phyloP scores from a whole-genome alignment of 2,888 invertebrate genomes.

The Rhyacophila evoluta region DNA sequence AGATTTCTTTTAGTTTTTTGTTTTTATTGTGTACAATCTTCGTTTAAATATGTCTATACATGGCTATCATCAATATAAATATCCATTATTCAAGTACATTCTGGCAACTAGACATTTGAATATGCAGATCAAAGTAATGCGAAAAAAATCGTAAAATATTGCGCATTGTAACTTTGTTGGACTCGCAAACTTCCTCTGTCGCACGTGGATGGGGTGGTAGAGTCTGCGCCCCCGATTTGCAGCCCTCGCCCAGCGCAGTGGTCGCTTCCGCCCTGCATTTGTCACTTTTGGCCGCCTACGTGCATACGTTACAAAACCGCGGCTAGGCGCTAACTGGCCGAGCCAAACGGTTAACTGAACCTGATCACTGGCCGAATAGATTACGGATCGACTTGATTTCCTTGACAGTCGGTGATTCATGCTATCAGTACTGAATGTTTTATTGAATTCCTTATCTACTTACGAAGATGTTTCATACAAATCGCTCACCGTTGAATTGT shows the following conservation, averaged over 20 bases:
- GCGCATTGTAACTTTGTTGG: not conserved
- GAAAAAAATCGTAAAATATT: too few species aligned
- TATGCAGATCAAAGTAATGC: too few species aligned
- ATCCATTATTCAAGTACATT: too few species aligned
- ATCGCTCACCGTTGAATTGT: too few species aligned
- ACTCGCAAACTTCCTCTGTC: slow-evolving; percentile 8
- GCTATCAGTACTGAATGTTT: not conserved
- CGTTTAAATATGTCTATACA: too few species aligned
- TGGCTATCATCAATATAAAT: too few species aligned
- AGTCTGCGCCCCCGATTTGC: not conserved
- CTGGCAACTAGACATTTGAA: too few species aligned
- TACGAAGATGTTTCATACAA: too few species aligned
- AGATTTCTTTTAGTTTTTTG: too few species aligned
- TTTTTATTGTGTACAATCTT: too few species aligned
- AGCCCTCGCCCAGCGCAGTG: not conserved
- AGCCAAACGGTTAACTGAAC: not conserved
- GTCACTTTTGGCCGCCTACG: slow-evolving; percentile 43
- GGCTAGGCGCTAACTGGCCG: not conserved
- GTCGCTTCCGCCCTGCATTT: slow-evolving; percentile 40
- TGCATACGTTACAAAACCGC: slow-evolving; percentile 35
- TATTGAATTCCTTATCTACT: too few species aligned
- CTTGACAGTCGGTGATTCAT: not conserved
- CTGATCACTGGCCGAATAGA: not conserved
- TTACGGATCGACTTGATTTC: not conserved
- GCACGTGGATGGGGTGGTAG: not conserved